A percentile compares a stretch with the other conserved stretches of the same genome.
phyloP scores from a whole-genome alignment of 2,888 invertebrate species.

The Crossocerus cetratus region DNA sequence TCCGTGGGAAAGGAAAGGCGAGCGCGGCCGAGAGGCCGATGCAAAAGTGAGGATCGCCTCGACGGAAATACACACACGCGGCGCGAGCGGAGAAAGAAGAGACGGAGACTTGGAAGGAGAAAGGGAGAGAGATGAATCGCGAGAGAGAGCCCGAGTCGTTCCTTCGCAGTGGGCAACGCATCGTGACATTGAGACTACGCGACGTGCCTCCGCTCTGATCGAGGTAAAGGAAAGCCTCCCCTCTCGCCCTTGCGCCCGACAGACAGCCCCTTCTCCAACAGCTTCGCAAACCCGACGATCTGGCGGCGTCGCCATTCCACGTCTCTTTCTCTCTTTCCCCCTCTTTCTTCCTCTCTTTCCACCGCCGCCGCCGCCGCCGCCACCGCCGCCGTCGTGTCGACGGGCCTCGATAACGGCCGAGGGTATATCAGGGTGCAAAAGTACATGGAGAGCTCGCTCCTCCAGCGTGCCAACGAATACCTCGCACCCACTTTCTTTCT shows the following conservation, averaged over 20 bases:
- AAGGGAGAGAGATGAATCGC: background rate
- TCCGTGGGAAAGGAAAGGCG: too few relatives aligned
- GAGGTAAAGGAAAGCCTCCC: conserved; percentile 45
- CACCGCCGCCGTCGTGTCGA: conserved; percentile 17
- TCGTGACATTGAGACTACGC: conserved; percentile 38
- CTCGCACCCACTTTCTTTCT: background rate
- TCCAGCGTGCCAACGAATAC: background rate
- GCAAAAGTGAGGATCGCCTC: too few relatives aligned
- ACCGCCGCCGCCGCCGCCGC: conserved; percentile 34
- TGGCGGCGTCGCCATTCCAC: conserved; percentile 4
- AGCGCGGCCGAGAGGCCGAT: too few relatives aligned
- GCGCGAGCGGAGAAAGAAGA: background rate
- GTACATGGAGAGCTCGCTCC: too few relatives aligned
- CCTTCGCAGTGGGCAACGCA: conserved; percentile 26
- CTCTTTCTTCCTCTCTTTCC: conserved; percentile 10
- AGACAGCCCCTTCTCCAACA: background rate
- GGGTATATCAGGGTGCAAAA: background rate
- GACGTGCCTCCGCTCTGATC: conserved; percentile 15
- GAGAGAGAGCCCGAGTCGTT: conserved; percentile 14
- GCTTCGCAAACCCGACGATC: background rate
- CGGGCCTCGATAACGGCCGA: conserved; percentile 15
- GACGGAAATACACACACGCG: too few relatives aligned
- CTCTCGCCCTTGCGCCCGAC: conserved; percentile 6
- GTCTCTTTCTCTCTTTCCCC: conserved; percentile 6
- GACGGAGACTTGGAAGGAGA: background rate